phyloP scores from a whole-genome alignment of 2,888 invertebrate species.

The Calliscelio sp. region DNA sequence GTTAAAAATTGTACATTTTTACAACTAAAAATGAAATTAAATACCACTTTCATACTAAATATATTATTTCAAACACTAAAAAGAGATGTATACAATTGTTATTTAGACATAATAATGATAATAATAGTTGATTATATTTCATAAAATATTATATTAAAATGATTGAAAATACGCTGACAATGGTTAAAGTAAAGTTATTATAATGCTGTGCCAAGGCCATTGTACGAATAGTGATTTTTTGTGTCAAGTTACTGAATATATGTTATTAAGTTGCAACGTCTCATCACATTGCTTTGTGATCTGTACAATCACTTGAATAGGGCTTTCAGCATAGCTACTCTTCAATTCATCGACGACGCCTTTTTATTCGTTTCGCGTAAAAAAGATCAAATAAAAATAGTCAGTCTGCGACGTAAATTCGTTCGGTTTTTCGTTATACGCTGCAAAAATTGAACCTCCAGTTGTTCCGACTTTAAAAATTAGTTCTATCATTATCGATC shows the following conservation, averaged over 20 bases:
- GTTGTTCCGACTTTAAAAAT: too few species aligned
- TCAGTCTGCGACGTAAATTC: background rate
- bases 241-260: conserved; percentile 52
- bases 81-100: too few species aligned
- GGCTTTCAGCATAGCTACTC: conserved; percentile 53
- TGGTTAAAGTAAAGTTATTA: background rate
- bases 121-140: background rate
- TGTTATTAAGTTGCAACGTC: conserved; percentile 57
- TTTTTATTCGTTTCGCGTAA: conserved; percentile 48
- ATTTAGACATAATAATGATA: too few species aligned
- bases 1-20: too few species aligned
- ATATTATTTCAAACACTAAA: too few species aligned
- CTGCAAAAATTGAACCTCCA: too few species aligned
- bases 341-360: conserved; percentile 53
- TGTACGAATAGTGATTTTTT: conserved; percentile 37
- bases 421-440: background rate
- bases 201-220: conserved; percentile 13
- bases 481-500: too few species aligned
- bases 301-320: conserved; percentile 53
- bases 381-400: conserved; percentile 39
- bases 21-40: too few species aligned
- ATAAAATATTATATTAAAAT: background rate
- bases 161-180: conserved; percentile 2
- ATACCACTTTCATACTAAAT: too few species aligned
- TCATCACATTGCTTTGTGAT: conserved; percentile 66